These are phyloP conservation scores for Yponomeuta malinellus DNA, from an alignment of 2,888 invertebrate species.

Conservation along the genomic window DNA sequence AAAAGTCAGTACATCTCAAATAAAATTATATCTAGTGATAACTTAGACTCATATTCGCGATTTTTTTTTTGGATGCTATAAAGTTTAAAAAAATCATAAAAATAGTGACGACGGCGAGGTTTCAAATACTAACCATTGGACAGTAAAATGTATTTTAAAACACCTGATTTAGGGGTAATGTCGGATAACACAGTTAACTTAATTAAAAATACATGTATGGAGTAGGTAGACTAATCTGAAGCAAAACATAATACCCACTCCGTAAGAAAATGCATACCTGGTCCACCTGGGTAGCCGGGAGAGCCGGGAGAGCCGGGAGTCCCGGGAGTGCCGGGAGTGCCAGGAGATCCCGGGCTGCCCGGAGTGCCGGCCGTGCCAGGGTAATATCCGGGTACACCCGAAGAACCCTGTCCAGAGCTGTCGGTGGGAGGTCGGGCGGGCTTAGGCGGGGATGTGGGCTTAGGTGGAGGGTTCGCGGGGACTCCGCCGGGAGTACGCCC, in stretches of 20 bases:
- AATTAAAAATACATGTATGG: too few species aligned
- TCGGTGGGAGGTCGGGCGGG: slow-evolving; percentile 46
- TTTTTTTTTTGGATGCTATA: too few species aligned
- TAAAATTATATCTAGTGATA: too few species aligned
- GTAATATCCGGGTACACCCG: slow-evolving; percentile 20
- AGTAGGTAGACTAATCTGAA: neutral
- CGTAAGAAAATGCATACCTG: slow-evolving; percentile 14
- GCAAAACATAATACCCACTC: neutral
- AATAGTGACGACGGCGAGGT: too few species aligned
- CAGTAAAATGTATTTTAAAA: too few species aligned
- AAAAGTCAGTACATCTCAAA: too few species aligned
- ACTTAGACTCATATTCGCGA: too few species aligned
- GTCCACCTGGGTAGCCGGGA: slow-evolving; percentile 31
- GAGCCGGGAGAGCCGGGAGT: slow-evolving; percentile 36
- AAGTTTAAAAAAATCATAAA: too few species aligned
- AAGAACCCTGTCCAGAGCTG: slow-evolving; percentile 38
- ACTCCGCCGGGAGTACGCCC: slow-evolving; percentile 73
- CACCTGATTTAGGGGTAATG: too few species aligned
- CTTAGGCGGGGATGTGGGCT: slow-evolving; percentile 35
- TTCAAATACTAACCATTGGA: too few species aligned
- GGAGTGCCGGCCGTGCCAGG: slow-evolving; percentile 33
- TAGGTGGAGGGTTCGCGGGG: slow-evolving; percentile 52
- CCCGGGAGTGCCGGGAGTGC: slow-evolving; percentile 28
- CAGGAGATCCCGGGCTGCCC: slow-evolving; percentile 25
- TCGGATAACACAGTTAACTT: too few species aligned